phyloP scores from a whole-genome alignment of 1,140 invertebrate genomes.

The Probaryconus sp. region DNA sequence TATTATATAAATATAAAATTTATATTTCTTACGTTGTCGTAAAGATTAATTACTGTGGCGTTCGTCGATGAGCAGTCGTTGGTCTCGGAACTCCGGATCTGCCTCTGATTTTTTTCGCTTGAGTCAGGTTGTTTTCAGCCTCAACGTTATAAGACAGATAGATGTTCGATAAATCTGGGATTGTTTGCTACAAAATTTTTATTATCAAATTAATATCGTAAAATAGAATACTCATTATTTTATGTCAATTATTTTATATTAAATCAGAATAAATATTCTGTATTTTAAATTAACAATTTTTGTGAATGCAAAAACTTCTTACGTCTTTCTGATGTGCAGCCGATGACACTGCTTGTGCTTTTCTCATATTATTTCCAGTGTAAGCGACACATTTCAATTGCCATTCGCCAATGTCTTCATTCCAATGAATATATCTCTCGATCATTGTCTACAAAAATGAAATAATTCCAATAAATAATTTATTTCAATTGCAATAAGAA shows the following conservation, averaged over 20 bases:
- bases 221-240: too few relatives aligned
- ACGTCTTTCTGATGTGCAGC: conserved; percentile 71
- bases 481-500: neutral
- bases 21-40: too few relatives aligned
- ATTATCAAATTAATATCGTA: conserved; percentile 7
- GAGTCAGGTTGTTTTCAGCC: conserved; percentile 65
- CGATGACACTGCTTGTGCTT: conserved; percentile 74
- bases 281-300: neutral
- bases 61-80: conserved; percentile 74
- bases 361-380: conserved; percentile 98
- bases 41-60: conserved; percentile 60
- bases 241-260: too few relatives aligned
- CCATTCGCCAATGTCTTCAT: conserved; percentile 99
- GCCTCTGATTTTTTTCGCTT: conserved; percentile 69
- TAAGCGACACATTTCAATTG: conserved; percentile 98
- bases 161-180: conserved; percentile 75
- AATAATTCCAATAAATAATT: conserved; percentile 25
- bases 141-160: conserved; percentile 75
- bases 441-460: conserved; percentile 87
- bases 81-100: conserved; percentile 74
- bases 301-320: conserved; percentile 32
- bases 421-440: conserved; percentile 96
- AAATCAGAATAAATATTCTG: conserved; percentile 7
- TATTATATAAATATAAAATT: too few relatives aligned
- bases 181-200: conserved; percentile 62